A percentile compares a stretch with the other conserved stretches of the same genome.
phyloP scores from a whole-genome alignment of 2,113 vertebrate genomes.

The Ochotona curzoniae region DNA sequence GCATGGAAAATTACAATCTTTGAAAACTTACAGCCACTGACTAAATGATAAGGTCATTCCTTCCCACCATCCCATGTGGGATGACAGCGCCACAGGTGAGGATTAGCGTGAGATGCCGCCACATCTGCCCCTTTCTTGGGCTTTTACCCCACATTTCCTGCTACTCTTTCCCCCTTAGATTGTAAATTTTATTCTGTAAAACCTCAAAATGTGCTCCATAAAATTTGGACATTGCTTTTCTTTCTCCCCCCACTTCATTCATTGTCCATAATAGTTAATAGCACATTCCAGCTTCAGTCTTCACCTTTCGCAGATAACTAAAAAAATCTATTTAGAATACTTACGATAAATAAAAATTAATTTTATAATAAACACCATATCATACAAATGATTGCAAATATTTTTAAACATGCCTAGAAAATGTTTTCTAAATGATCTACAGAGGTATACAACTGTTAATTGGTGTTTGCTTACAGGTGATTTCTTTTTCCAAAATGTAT shows the following conservation, averaged over 20 bases:
- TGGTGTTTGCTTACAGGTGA: background rate
- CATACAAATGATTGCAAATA: background rate
- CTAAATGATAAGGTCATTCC: background rate
- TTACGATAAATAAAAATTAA: slow-evolving; percentile 11
- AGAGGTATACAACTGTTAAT: background rate
- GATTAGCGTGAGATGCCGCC: too few relatives aligned
- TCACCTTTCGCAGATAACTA: background rate
- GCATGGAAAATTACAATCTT: background rate
- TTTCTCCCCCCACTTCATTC: background rate
- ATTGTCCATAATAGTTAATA: background rate
- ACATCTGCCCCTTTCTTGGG: too few relatives aligned
- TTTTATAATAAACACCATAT: slow-evolving; percentile 13
- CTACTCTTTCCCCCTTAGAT: background rate
- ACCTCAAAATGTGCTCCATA: background rate
- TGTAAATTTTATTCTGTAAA: background rate
- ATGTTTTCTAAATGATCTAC: background rate
- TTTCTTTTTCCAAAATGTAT: slow-evolving; percentile 30
- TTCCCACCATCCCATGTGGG: background rate
- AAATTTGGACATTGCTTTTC: background rate
- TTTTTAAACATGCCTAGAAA: background rate
- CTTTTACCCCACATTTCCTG: background rate
- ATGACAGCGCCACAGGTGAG: too few relatives aligned
- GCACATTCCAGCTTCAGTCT: background rate
- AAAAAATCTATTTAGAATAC: background rate
- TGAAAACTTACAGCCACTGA: background rate